A percentile compares a stretch with the other conserved stretches of the same genome.
Conservation (phyloP, 1,140 invertebrate genomes). For the Octopus sinensis region DNA sequence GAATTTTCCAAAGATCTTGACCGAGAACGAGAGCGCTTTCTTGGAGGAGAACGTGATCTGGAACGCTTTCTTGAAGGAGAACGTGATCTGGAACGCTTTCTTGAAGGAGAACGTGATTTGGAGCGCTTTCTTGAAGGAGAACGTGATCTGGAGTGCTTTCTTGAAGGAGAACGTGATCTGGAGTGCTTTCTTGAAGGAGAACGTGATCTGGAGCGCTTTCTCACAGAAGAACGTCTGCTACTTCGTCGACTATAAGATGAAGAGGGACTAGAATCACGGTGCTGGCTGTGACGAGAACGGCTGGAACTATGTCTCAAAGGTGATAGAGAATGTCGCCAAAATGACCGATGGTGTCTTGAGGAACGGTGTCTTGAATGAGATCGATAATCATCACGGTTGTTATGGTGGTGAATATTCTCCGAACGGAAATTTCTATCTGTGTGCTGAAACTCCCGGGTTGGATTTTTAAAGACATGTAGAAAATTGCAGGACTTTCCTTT, state of each 20-base stretch:
- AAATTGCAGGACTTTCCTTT: conserved; percentile 9
- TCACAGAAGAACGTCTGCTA: neutral
- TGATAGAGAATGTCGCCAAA: too few species aligned
- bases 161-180: neutral
- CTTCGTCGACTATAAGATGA: too few species aligned
- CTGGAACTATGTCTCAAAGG: too few species aligned
- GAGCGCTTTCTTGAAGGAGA: neutral
- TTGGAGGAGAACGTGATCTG: neutral
- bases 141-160: neutral
- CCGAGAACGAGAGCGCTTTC: neutral
- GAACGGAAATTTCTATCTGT: neutral
- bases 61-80: neutral
- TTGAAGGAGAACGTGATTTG: neutral
- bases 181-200: neutral
- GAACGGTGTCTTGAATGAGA: neutral
- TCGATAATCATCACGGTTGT: neutral
- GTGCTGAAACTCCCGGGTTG: neutral
- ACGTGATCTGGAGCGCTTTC: neutral
- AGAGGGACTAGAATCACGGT: too few species aligned
- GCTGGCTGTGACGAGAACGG: too few species aligned
- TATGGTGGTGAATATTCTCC: neutral
- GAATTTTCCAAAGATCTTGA: neutral
- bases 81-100: neutral
- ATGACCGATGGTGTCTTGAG: neutral
- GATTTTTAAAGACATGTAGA: neutral